A percentile compares a stretch with the other conserved stretches of the same genome.
Conservation (phyloP, 2,888 invertebrate species). For the Diaprepes abbreviatus region DNA sequence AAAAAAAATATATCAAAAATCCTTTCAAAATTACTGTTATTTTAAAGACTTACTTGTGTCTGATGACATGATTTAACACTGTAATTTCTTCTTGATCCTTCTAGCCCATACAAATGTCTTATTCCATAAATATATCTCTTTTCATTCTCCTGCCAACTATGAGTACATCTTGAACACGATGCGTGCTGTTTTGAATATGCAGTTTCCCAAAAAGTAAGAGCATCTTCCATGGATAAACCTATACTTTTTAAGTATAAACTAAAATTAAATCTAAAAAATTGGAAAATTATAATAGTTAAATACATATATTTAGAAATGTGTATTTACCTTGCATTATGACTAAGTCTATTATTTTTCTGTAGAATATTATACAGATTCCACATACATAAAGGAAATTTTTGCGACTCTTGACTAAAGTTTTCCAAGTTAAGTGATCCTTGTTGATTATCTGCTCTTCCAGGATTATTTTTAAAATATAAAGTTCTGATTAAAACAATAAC, state of each 20-base stretch:
- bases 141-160: slow-evolving; percentile 76
- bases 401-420: slow-evolving; percentile 67
- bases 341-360: slow-evolving; percentile 73
- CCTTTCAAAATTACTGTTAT: too few relatives aligned
- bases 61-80: slow-evolving; percentile 72
- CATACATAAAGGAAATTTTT: slow-evolving; percentile 77
- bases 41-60: slow-evolving; percentile 73
- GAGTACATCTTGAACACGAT: slow-evolving; percentile 70
- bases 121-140: slow-evolving; percentile 70
- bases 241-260: slow-evolving; percentile 80
- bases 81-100: slow-evolving; percentile 76
- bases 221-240: slow-evolving; percentile 76
- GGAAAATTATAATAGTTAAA: too few relatives aligned
- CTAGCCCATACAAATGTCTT: slow-evolving; percentile 80
- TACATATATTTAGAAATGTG: too few relatives aligned
- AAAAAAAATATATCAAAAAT: too few relatives aligned
- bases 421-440: slow-evolving; percentile 53
- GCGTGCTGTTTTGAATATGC: slow-evolving; percentile 73
- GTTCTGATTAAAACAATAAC: slow-evolving; percentile 61
- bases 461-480: slow-evolving; percentile 22
- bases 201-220: slow-evolving; percentile 75
- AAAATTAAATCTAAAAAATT: slow-evolving; percentile 73
- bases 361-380: slow-evolving; percentile 72
- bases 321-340: slow-evolving; percentile 71
- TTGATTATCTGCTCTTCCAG: neutral